Evolutionary conservation across 2,888 invertebrate genomes (phyloP), one percentile per base, ranked within the genome.

Genomic region (Ophonus ardosiacus): DNA sequence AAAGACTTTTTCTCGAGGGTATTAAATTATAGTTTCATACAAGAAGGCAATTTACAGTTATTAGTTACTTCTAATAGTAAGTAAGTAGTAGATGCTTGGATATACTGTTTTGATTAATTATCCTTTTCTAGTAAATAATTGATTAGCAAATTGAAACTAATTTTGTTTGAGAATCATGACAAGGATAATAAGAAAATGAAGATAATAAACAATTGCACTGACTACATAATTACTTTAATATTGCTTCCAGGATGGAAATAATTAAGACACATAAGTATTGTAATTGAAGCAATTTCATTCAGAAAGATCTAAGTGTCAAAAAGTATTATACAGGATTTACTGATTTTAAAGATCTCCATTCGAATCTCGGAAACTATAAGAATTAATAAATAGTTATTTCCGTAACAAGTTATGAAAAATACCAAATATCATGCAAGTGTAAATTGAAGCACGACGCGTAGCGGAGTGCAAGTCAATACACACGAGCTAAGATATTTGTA

Each of bases 1-100:
- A 24, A 56, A 15, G 56, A n/a, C 57, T 56, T 43, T 74, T 74
- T 43, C 24, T 31, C 31, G 7, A 56, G 13, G 13, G 21, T 57
- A 78, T 78, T 24, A 78, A 78, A 78, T 78, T 78, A 57, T 78
- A 78, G 78, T 57, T 78, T 78, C 8, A n/a, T 57, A 78, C 57
- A 31, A 17, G 68, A 68, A 40, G n/a, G 68, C 68, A 68, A 68
- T 78, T 78, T 78, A 78, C 57, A 56, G 56, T 78, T 78, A 78
- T 56, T 78, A 56, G 56, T 78, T 78, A 78, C 21, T 78, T 57
- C 56, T 21, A 78, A 78, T 78, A 15, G 57, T 78, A 78, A 76
- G n/a, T n/a, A n/a, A 78, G 8, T 57, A 57, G 15, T 57, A 7
- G 7, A 24, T 57, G 76, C 21, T 71, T 40, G 43, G 18, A 40